These are phyloP conservation scores for Chelonus formosanus DNA, from an alignment of 2,888 invertebrate genomes.

Conservation along the genomic window DNA sequence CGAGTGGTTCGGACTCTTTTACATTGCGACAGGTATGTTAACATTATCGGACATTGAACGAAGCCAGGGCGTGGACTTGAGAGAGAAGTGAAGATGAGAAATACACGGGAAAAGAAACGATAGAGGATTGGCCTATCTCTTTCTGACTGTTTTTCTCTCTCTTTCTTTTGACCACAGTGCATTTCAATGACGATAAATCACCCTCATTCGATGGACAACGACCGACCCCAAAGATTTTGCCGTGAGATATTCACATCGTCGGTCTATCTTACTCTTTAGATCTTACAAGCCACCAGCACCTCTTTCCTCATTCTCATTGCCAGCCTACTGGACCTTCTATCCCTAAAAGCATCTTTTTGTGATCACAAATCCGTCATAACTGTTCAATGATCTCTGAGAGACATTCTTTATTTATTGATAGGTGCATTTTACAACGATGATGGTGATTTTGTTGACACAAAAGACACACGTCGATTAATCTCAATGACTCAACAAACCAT, in stretches of 20 bases:
- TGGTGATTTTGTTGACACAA: slow-evolving; percentile 6
- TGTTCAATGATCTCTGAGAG: slow-evolving; percentile 3
- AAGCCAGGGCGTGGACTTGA: not conserved
- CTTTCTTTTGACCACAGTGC: slow-evolving; percentile 34
- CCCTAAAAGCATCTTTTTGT: slow-evolving; percentile 7
- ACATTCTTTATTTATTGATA: not conserved
- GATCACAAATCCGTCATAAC: slow-evolving; percentile 11
- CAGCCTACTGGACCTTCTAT: slow-evolving; percentile 13
- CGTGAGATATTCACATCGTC: slow-evolving; percentile 52
- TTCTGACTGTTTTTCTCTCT: slow-evolving; percentile 23
- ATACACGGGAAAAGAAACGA: too few relatives aligned
- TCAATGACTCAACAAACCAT: slow-evolving; percentile 1
- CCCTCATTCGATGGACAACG: slow-evolving; percentile 51
- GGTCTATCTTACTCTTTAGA: slow-evolving; percentile 26
- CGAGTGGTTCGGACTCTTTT: not conserved
- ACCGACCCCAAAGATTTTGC: slow-evolving; percentile 47
- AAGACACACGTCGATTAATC: slow-evolving; percentile 1
- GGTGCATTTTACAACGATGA: not conserved
- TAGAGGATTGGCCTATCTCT: not conserved
- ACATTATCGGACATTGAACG: slow-evolving; percentile 40
- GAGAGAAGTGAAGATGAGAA: too few relatives aligned
- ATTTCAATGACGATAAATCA: slow-evolving; percentile 60
- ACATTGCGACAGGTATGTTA: slow-evolving; percentile 35
- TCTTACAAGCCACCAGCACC: slow-evolving; percentile 22
- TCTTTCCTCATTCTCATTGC: slow-evolving; percentile 12